phyloP scores from a whole-genome alignment of 2,888 invertebrate genomes.

The Seira sanloemensis region DNA sequence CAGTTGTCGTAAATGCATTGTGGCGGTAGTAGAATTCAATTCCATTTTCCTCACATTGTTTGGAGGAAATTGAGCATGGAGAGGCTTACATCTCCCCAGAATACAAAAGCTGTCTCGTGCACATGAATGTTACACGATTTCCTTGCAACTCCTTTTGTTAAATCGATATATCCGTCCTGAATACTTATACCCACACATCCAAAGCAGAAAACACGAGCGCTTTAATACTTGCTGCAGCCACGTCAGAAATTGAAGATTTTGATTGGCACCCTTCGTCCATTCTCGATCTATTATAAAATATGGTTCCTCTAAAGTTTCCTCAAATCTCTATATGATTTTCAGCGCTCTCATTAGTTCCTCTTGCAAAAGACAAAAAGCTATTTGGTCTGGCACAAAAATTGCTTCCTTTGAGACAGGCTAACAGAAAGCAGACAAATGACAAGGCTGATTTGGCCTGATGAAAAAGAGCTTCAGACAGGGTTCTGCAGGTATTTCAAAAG shows the following conservation, averaged over 20 bases:
- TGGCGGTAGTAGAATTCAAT: neutral
- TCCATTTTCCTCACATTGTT: neutral
- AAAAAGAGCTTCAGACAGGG: neutral
- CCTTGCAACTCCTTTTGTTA: too few species aligned
- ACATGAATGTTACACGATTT: too few species aligned
- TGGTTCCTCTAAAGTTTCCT: too few species aligned
- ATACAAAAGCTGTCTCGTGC: too few species aligned
- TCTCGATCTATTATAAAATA: too few species aligned
- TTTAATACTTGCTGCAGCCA: neutral
- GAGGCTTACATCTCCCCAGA: too few species aligned
- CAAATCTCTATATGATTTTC: too few species aligned
- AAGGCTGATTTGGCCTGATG: neutral
- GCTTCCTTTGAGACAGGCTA: neutral
- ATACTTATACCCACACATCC: neutral
- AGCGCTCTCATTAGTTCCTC: too few species aligned
- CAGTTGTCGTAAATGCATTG: too few species aligned
- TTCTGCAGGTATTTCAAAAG: neutral
- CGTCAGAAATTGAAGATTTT: too few species aligned
- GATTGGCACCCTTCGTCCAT: conserved; percentile 6
- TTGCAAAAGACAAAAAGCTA: neutral
- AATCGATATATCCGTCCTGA: too few species aligned
- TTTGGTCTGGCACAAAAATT: neutral
- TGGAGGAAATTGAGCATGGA: neutral
- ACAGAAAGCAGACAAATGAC: neutral
- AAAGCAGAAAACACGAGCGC: too few species aligned